Conservation (phyloP, 2,888 invertebrate genomes). For the Cecidostiba fungosa region DNA sequence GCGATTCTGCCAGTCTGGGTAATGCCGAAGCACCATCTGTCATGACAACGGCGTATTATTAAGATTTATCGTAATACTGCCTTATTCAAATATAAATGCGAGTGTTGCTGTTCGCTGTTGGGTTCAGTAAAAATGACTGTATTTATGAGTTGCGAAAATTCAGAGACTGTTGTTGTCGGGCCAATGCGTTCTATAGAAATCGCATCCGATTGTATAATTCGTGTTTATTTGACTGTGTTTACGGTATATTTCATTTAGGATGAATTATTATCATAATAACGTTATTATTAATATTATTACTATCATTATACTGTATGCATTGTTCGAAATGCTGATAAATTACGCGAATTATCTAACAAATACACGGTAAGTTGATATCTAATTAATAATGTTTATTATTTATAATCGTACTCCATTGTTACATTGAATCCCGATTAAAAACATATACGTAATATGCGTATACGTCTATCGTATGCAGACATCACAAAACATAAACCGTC, state of each 20-base stretch:
- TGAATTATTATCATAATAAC: too few relatives aligned
- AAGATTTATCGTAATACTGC: conserved; percentile 16
- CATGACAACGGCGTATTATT: conserved; percentile 29
- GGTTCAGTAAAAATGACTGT: background rate
- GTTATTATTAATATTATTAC: too few relatives aligned
- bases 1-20: background rate
- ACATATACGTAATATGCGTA: background rate
- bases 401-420: background rate
- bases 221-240: background rate
- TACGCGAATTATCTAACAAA: background rate
- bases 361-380: background rate
- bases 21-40: conserved; percentile 19
- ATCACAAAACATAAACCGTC: background rate
- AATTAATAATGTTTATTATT: background rate
- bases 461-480: background rate
- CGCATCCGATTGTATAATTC: background rate
- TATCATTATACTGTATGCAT: too few relatives aligned
- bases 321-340: background rate
- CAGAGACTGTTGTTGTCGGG: background rate
- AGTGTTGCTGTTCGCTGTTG: background rate
- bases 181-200: too few relatives aligned
- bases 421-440: background rate
- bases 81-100: background rate
- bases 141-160: background rate
- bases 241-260: too few relatives aligned